Evolutionary conservation across 2,113 vertebrate genomes (phyloP).

Genomic region (Cichladusa arquata): DNA sequence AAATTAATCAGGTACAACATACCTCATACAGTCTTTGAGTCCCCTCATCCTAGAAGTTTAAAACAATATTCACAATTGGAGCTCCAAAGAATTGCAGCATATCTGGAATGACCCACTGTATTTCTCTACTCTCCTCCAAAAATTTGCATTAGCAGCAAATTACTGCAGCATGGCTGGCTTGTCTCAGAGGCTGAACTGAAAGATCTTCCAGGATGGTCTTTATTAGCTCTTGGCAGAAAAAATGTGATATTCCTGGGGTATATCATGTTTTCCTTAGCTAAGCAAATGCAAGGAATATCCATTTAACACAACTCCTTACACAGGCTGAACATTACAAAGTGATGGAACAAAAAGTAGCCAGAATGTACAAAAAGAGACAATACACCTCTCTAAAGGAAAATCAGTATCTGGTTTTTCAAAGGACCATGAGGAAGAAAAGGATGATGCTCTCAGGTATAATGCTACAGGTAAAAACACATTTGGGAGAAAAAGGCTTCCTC

Average conservation of each 20-base stretch:
- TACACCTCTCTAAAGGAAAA: background rate
- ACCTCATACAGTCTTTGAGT: background rate
- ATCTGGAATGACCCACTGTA: background rate
- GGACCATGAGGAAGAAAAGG: background rate
- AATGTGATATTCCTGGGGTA: background rate
- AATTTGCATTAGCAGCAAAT: background rate
- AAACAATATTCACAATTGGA: background rate
- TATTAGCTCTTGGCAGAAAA: background rate
- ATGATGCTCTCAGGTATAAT: background rate
- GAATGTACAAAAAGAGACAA: background rate
- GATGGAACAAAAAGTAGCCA: background rate
- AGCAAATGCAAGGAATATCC: background rate
- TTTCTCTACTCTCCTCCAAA: background rate
- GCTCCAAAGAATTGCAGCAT: background rate
- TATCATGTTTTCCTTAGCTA: background rate
- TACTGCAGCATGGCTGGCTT: background rate
- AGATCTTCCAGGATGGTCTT: background rate
- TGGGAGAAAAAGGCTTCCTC: background rate
- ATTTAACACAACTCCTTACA: background rate
- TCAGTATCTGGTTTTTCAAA: background rate
- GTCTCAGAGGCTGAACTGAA: background rate
- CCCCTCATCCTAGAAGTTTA: background rate
- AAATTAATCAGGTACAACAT: background rate
- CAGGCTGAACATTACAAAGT: background rate
- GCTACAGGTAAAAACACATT: background rate